A percentile compares a stretch with the other conserved stretches of the same genome.
These are phyloP conservation scores for Amphimedon queenslandica DNA, from an alignment of 37 sponge, comb jelly and placozoan genomes.

Conservation along the genomic window DNA sequence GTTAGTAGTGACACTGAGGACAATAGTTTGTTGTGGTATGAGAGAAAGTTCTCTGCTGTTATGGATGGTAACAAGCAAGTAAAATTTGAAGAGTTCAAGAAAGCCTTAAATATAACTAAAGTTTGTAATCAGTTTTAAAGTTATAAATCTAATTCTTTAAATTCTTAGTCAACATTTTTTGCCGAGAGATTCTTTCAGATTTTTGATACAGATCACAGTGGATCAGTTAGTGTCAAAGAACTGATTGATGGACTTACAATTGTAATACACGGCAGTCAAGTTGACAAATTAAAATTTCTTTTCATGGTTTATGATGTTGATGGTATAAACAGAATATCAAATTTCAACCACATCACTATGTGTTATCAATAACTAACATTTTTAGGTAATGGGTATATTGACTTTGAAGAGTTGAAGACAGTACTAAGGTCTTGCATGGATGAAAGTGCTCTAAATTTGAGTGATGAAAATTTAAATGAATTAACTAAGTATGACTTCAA, in stretches of 20 bases:
- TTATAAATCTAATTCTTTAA: neutral
- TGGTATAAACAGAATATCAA: no score
- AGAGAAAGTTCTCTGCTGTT: slow-evolving; percentile 46
- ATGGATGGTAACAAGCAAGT: slow-evolving; percentile 56
- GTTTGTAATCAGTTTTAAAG: slow-evolving; percentile 15
- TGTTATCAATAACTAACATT: neutral
- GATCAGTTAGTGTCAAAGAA: slow-evolving; percentile 78
- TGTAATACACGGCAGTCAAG: slow-evolving; percentile 70
- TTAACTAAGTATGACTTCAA: slow-evolving; percentile 25
- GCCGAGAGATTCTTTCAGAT: slow-evolving; percentile 81
- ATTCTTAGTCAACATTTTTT: slow-evolving; percentile 85
- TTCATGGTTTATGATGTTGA: slow-evolving; percentile 91
- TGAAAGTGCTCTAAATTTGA: slow-evolving; percentile 73
- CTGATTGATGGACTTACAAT: slow-evolving; percentile 79
- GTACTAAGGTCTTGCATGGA: slow-evolving; percentile 89
- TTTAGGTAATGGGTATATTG: slow-evolving; percentile 82
- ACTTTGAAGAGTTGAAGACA: slow-evolving; percentile 66
- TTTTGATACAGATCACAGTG: slow-evolving; percentile 79
- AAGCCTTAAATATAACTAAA: slow-evolving; percentile 46
- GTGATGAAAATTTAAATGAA: slow-evolving; percentile 71
- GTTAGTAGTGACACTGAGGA: slow-evolving; percentile 27
- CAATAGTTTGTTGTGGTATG: slow-evolving; percentile 68
- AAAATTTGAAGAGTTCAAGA: slow-evolving; percentile 55
- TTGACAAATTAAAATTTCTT: slow-evolving; percentile 78
- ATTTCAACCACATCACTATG: no score